These are phyloP conservation scores for Vulpes ferrilata DNA, from an alignment of 2,113 vertebrate genomes.

Conservation along the genomic window DNA sequence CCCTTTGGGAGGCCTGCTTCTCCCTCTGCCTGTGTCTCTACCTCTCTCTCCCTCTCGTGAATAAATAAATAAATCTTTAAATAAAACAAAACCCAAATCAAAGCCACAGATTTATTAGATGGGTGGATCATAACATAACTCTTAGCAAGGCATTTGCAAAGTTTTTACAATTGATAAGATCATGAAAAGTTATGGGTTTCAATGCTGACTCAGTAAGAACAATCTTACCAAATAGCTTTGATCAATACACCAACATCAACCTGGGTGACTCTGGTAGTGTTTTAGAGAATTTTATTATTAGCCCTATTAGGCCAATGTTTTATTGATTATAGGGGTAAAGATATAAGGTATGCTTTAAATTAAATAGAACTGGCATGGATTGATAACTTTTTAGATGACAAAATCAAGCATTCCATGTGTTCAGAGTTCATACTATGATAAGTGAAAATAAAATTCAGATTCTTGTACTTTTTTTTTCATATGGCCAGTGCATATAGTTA, in stretches of 20 bases:
- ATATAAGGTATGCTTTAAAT: not conserved
- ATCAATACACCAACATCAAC: not conserved
- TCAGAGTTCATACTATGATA: not conserved
- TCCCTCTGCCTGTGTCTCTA: no score
- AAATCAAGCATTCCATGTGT: not conserved
- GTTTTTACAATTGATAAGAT: not conserved
- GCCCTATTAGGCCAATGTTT: not conserved
- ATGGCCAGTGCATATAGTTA: not conserved
- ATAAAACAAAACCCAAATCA: not conserved
- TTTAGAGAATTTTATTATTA: not conserved
- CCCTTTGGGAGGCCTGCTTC: no score
- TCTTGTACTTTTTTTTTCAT: not conserved
- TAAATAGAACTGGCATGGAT: not conserved
- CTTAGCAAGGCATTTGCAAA: not conserved
- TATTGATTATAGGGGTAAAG: not conserved
- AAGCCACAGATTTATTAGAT: not conserved
- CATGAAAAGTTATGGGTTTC: not conserved
- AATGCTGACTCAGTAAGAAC: not conserved
- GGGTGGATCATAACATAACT: not conserved
- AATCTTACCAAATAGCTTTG: not conserved
- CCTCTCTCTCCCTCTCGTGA: no score
- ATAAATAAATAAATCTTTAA: no score
- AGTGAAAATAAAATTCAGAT: not conserved
- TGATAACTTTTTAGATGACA: not conserved
- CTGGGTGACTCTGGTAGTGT: not conserved